Percentiles rank a stretch among this genome's conserved stretches.
Evolutionary conservation across 2,797 vertebrate species (phyloP).

Genomic region (Halcyon smyrnensis): DNA sequence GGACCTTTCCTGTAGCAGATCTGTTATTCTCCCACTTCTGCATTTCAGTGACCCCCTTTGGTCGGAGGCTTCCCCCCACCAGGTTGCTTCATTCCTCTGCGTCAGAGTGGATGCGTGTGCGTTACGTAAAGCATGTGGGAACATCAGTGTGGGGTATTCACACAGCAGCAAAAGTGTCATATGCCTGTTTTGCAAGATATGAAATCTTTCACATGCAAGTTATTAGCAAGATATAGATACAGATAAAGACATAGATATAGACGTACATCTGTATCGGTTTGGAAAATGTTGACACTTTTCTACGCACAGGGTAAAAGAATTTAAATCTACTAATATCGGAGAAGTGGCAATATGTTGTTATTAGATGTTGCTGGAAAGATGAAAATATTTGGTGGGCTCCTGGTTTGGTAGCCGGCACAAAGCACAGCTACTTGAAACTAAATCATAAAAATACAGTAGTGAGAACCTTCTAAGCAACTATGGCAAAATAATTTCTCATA

Average conservation of each 20-base stretch:
- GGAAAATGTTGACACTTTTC: background rate
- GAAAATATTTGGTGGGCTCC: background rate
- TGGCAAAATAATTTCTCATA: background rate
- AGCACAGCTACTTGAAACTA: background rate
- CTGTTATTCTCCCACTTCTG: slow-evolving; percentile 5
- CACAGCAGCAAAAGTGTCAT: background rate
- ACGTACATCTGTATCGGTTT: background rate
- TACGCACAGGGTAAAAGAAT: background rate
- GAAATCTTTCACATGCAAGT: background rate
- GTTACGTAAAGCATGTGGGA: background rate
- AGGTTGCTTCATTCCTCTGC: background rate
- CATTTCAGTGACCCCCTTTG: background rate
- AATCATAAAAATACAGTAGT: background rate
- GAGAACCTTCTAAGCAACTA: background rate
- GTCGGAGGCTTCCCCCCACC: background rate
- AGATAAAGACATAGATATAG: background rate
- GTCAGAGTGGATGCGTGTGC: background rate
- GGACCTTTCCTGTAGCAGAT: background rate
- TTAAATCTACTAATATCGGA: background rate
- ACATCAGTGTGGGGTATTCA: background rate
- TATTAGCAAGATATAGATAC: background rate
- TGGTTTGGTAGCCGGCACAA: background rate
- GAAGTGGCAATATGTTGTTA: background rate
- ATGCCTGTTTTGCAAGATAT: background rate
- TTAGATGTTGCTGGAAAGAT: background rate